These are phyloP conservation scores for Zhuqinia jingwanae DNA, from an alignment of 2,888 invertebrate genomes.

Conservation along the genomic window DNA sequence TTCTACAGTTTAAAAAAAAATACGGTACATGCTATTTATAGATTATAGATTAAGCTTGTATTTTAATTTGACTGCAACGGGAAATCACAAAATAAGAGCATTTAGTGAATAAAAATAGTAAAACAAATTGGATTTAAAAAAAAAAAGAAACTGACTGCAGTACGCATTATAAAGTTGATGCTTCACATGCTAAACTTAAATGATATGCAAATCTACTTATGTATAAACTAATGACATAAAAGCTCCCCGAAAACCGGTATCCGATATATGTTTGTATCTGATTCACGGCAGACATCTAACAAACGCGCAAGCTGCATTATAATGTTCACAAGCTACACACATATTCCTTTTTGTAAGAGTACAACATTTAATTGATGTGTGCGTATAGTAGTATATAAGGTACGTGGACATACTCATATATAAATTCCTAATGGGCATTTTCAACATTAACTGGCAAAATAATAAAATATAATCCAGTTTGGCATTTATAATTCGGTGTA, in stretches of 20 bases:
- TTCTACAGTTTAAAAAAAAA: too few relatives aligned
- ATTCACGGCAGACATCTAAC: neutral
- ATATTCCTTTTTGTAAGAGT: neutral
- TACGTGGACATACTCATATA: constrained; percentile 12
- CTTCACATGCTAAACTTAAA: neutral
- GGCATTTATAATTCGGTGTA: constrained; percentile 28
- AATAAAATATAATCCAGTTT: neutral
- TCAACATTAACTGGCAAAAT: constrained; percentile 6
- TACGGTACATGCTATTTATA: too few relatives aligned
- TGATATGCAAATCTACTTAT: constrained; percentile 28
- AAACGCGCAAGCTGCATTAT: neutral
- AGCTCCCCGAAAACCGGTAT: constrained; percentile 23
- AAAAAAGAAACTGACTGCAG: too few relatives aligned
- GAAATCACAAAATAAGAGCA: neutral
- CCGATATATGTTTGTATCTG: neutral
- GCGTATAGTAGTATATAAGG: too few relatives aligned
- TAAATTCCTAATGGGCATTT: constrained; percentile 23
- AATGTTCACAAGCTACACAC: neutral
- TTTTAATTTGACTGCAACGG: neutral
- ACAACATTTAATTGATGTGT: constrained; percentile 7
- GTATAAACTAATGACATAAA: too few relatives aligned
- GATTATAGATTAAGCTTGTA: too few relatives aligned
- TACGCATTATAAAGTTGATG: too few relatives aligned
- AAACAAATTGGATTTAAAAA: constrained; percentile 13
- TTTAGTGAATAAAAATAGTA: neutral